Evolutionary conservation across 2,113 vertebrate species (phyloP).

Genomic region (Setophaga coronata): DNA sequence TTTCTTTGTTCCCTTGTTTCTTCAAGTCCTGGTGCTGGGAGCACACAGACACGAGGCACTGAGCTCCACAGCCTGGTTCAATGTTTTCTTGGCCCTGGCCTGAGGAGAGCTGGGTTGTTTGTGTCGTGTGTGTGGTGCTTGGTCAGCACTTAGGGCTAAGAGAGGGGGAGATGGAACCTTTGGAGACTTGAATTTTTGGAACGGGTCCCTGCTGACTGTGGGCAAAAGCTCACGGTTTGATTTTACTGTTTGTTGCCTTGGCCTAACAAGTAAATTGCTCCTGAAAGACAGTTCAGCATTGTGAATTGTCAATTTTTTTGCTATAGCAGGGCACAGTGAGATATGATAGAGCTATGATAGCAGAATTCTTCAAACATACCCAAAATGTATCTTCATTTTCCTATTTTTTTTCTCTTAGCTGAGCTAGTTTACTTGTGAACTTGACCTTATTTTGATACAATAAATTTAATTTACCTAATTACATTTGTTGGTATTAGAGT

Average conservation of each 20-base stretch:
- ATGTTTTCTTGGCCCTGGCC: background rate
- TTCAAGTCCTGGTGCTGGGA: background rate
- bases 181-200: background rate
- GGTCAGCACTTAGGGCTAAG: background rate
- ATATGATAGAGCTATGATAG: background rate
- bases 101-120: background rate
- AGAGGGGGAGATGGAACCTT: background rate
- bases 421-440: background rate
- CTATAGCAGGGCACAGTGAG: background rate
- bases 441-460: background rate
- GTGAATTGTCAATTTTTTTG: background rate
- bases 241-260: background rate
- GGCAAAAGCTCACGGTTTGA: background rate
- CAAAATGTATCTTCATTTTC: background rate
- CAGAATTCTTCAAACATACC: background rate
- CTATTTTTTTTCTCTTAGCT: background rate
- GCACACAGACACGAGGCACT: background rate
- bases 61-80: background rate
- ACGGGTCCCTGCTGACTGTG: fast-evolving
- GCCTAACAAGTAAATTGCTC: background rate
- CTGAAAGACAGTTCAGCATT: background rate
- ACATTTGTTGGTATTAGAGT: background rate
- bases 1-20: background rate
- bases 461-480: background rate
- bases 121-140: background rate